Percentiles rank a stretch among this genome's conserved stretches.
Evolutionary conservation across 2,113 vertebrate genomes (phyloP).

Genomic region (Motacilla tschutschensis): DNA sequence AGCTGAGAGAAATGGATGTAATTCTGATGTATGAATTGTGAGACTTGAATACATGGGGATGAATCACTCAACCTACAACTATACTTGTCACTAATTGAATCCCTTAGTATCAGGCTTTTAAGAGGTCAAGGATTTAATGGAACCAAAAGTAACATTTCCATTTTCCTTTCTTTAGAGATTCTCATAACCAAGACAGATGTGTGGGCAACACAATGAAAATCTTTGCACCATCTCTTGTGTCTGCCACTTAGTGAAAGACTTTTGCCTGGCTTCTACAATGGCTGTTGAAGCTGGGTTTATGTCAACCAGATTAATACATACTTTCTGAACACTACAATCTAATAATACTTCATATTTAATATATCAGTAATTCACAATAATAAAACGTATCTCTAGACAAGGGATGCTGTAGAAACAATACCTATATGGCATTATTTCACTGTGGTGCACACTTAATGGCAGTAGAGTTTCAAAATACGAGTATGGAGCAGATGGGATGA

Average conservation of each 20-base stretch:
- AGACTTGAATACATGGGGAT: neutral
- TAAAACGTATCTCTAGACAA: neutral
- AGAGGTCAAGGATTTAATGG: constrained; percentile 1
- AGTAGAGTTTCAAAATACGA: neutral
- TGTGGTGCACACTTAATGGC: neutral
- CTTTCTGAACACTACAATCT: neutral
- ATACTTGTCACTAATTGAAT: neutral
- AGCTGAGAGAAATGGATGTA: neutral
- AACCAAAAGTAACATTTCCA: neutral
- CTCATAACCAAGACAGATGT: neutral
- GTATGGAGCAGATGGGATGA: neutral
- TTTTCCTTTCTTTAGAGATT: neutral
- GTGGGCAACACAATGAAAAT: neutral
- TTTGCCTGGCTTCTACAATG: neutral
- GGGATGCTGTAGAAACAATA: neutral
- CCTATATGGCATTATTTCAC: neutral
- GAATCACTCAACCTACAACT: neutral
- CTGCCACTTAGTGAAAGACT: neutral
- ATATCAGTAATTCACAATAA: neutral
- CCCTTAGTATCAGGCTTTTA: neutral
- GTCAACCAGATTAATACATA: neutral
- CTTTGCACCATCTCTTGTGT: neutral
- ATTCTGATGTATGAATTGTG: neutral
- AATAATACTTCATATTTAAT: neutral
- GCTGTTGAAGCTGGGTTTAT: neutral